These are phyloP conservation scores for Chesias legatella DNA, from an alignment of 2,888 invertebrate genomes.

Conservation along the genomic window DNA sequence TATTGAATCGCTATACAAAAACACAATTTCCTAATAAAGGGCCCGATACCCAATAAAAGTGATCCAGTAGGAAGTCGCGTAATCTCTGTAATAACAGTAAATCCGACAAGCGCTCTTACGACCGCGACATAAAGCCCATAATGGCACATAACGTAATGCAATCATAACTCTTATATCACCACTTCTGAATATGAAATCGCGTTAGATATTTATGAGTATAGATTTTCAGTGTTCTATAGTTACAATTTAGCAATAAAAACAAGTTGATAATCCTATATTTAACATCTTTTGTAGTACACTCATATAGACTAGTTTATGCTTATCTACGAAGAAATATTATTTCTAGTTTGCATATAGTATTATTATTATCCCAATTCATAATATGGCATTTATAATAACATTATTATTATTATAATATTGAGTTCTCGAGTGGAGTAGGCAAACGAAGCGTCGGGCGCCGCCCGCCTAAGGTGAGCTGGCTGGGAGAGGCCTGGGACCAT, in stretches of 20 bases:
- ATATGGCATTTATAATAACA: too few relatives aligned
- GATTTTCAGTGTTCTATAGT: slow-evolving; percentile 23
- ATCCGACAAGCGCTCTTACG: slow-evolving; percentile 43
- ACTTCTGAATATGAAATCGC: slow-evolving; percentile 44
- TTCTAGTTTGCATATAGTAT: too few relatives aligned
- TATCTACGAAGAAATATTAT: too few relatives aligned
- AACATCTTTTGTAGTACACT: too few relatives aligned
- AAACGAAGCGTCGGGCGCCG: too few relatives aligned
- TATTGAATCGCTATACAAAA: slow-evolving; percentile 15
- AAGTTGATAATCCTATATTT: too few relatives aligned
- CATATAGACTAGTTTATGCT: too few relatives aligned
- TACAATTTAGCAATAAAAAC: slow-evolving; percentile 13
- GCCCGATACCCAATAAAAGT: slow-evolving; percentile 50
- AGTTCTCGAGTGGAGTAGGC: too few relatives aligned
- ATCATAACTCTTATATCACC: slow-evolving; percentile 62
- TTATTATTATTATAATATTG: too few relatives aligned
- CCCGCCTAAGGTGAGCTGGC: too few relatives aligned
- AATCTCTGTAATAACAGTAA: slow-evolving; percentile 45
- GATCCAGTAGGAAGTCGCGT: slow-evolving; percentile 41
- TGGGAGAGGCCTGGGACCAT: too few relatives aligned
- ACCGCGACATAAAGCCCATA: slow-evolving; percentile 42
- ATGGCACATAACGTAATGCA: slow-evolving; percentile 49
- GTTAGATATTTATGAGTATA: slow-evolving; percentile 52
- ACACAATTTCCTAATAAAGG: slow-evolving; percentile 27
- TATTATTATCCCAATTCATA: too few relatives aligned